phyloP scores from a whole-genome alignment of 2,797 vertebrate genomes.

The Pogonophryne albipinna region DNA sequence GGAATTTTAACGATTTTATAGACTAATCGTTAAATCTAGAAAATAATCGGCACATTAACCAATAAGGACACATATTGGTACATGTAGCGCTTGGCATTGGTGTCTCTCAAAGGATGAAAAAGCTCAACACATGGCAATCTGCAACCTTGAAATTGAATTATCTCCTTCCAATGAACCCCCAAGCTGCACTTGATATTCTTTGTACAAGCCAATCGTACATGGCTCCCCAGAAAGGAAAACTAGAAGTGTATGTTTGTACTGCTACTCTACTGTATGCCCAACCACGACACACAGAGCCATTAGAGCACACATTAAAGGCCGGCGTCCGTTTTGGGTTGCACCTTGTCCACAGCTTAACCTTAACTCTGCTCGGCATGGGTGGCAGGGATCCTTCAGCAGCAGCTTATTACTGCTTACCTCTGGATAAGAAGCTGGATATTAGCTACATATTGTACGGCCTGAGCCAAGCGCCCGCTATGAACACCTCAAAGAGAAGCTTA shows the following conservation, averaged over 20 bases:
- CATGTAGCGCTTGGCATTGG: no score
- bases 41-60: no score
- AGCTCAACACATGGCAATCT: neutral
- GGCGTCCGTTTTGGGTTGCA: conserved; percentile 47
- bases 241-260: conserved; percentile 43
- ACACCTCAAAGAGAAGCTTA: conserved; percentile 49
- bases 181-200: conserved; percentile 5
- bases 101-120: no score
- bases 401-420: conserved; percentile 67
- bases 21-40: no score
- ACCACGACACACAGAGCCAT: conserved; percentile 41
- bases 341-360: conserved; percentile 48
- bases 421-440: conserved; percentile 50
- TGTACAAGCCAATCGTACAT: neutral
- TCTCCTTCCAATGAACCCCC: conserved; percentile 19
- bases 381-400: conserved; percentile 73
- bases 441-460: conserved; percentile 21
- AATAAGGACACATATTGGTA: no score
- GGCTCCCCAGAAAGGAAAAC: conserved; percentile 24
- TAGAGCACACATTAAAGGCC: conserved; percentile 51
- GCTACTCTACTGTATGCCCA: conserved; percentile 27
- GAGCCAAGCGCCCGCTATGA: conserved; percentile 49
- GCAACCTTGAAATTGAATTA: neutral
- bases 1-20: no score
- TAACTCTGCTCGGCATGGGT: conserved; percentile 55